Evolutionary conservation across 2,797 vertebrate species (phyloP).

Genomic region (Typhlichthys subterraneus): DNA sequence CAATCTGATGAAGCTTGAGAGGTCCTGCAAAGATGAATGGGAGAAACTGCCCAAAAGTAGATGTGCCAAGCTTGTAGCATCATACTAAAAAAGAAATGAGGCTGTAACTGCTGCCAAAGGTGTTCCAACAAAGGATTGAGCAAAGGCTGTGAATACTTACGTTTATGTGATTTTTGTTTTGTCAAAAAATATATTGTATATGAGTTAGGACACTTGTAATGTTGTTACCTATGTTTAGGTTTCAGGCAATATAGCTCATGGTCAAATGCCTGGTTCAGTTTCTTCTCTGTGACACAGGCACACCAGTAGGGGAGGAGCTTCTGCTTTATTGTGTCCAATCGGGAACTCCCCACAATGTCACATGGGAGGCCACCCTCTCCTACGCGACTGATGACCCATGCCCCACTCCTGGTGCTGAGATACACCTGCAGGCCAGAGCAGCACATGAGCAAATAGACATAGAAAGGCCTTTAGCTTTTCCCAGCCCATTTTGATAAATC

Average conservation of each 20-base stretch:
- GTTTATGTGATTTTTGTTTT: too few species aligned
- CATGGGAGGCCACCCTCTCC: constrained; percentile 56
- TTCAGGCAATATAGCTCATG: constrained; percentile 76
- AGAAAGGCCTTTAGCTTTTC: background rate
- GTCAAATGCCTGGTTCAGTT: constrained; percentile 56
- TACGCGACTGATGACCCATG: constrained; percentile 66
- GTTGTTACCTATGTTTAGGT: constrained; percentile 80
- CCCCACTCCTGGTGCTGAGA: constrained; percentile 70
- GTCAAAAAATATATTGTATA: too few species aligned
- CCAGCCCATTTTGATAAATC: too few species aligned
- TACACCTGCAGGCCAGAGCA: constrained; percentile 58
- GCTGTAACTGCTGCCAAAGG: too few species aligned
- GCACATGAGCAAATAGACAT: background rate
- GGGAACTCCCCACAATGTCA: constrained; percentile 46
- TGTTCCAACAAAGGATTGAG: too few species aligned
- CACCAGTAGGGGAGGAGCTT: constrained; percentile 41
- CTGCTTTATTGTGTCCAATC: constrained; percentile 14
- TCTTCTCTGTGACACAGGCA: constrained; percentile 47
- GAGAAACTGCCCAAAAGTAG: too few species aligned
- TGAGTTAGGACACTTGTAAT: background rate
- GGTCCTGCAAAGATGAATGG: too few species aligned
- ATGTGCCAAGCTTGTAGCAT: too few species aligned
- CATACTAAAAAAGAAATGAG: too few species aligned
- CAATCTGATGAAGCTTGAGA: too few species aligned
- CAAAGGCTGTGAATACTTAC: too few species aligned